Evolutionary conservation across 1,140 invertebrate genomes (phyloP), one percentile per base, ranked within the genome.

Genomic region (Saxidomus purpurata): DNA sequence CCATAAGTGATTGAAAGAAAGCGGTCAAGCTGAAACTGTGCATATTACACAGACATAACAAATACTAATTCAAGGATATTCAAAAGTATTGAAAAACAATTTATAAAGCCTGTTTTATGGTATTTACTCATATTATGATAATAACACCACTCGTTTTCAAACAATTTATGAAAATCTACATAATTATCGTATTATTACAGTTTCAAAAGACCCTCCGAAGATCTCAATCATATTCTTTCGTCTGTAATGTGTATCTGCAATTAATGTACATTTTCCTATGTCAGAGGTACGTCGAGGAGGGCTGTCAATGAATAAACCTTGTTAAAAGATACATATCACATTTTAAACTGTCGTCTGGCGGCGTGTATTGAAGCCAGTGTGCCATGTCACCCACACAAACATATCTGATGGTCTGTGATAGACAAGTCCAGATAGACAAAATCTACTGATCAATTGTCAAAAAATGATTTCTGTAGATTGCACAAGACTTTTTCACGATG

Each of bases 251-350:
- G 61, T 28, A 28, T 67, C 61, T 36, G 19, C 28, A 67, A 67
- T 34, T 67, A n/a, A 8, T 67, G 28, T 28, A 31, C 61, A 67
- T 67, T 67, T 28, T 67, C 61, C n/a, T 67, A 36, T 67, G 28
- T 6, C n/a, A 28, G 28, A 34, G 61, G 11, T 38, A 71, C 67
- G 34, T 38, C 17, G 67, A 34, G 67, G 67, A 71, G 34, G 67
- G 34, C 17, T 71, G 67, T 71, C 67, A 71, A 38, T 71, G 34
- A 71, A 71, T n/a, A 40, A 38, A 71, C 36, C 17, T 13, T 71
- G 67, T 71, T 71, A 71, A 71, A 38, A 71, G 67, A 71, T 71
- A 38, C 19, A 38, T 71, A 38, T 71, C 67, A 71, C 36, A 38
- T 38, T 71, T 36, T 71, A 40, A 71, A 38, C 15, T n/a, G 67